Base-by-base conservation (phyloP, 2,888 invertebrate species). In the Spilarctia lutea region DNA sequence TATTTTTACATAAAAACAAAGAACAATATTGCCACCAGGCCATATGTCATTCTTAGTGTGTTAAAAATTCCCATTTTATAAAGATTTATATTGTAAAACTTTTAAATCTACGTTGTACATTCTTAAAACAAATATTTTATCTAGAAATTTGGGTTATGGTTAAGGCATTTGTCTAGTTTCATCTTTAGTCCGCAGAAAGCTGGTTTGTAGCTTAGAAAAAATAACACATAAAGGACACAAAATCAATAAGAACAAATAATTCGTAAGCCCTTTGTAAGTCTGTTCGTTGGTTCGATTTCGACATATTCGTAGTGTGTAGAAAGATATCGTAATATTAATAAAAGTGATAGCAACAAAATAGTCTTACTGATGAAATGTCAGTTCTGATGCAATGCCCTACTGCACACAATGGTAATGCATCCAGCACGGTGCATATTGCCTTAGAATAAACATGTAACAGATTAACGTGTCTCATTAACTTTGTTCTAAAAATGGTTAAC, bases 371-470 rank as follows among this genome's bases (percentile, higher is more conserved):
- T 67, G 42, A 67, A 67, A 42, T 67, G 18, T 30, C 45, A 45
- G 27, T 48, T 30, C 27, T 27, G 42, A 30, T 48, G 68, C 8
- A n/a, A 68, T 68, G 27, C 68, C 45, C 11, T 27, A 68, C 45
- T 68, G 68, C 68, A 68, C 68, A 6, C 27, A 11, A 45, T n/a
- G 7, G 68, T 30, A 68, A 68, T 20, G 68, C 45, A 24, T 68
- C 24, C 45, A 48, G 30, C 4, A 68, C 30, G 27, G 27, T 45
- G 13, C 60, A 13, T 60, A 60, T 60, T 60, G 27, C 27, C 27
- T 60, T n/a, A 30, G 30, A 20, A 68, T 45, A 68, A 68, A 68
- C 18, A 30, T 45, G 45, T 68, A 68, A 68, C 68, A 30, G 16
- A 20, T 45, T 10, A 3, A 45, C 42, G 30, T 16, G 45, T 30